Percentiles rank a stretch among this genome's conserved stretches.
phyloP scores from a whole-genome alignment of 2,888 invertebrate genomes.

The Elysia crispata region DNA sequence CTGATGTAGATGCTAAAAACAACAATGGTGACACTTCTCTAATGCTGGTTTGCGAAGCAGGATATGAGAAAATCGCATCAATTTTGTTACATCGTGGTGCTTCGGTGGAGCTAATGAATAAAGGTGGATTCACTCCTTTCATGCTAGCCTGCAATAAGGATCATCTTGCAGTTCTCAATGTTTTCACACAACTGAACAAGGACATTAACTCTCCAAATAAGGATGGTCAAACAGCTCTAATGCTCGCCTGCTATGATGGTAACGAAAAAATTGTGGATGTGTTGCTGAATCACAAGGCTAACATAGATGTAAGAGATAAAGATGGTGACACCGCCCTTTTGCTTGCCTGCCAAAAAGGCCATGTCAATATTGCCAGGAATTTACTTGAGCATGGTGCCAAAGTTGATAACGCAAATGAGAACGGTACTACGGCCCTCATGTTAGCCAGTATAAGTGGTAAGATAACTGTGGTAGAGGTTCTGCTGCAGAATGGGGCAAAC shows the following conservation, averaged over 20 bases:
- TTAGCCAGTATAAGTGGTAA: slow-evolving; percentile 40
- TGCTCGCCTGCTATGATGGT: slow-evolving; percentile 57
- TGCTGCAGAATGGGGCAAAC: slow-evolving; percentile 61
- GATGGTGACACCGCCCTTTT: background rate
- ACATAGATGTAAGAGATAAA: background rate
- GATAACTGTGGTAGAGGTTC: slow-evolving; percentile 56
- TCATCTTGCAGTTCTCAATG: too few relatives aligned
- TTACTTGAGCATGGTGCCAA: background rate
- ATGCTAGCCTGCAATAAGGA: too few relatives aligned
- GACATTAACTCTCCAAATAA: slow-evolving; percentile 60
- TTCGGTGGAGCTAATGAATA: slow-evolving; percentile 59
- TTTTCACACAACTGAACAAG: too few relatives aligned
- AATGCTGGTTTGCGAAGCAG: slow-evolving; percentile 59
- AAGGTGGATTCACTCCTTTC: slow-evolving; percentile 53
- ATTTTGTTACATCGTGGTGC: slow-evolving; percentile 59
- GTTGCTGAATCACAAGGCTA: slow-evolving; percentile 15
- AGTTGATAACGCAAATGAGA: background rate
- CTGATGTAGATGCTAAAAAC: slow-evolving; percentile 58
- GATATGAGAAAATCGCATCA: slow-evolving; percentile 56
- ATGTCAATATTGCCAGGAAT: background rate
- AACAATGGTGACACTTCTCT: slow-evolving; percentile 58
- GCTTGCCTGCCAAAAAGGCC: background rate
- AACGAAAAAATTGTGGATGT: slow-evolving; percentile 58
- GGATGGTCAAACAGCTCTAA: slow-evolving; percentile 60
- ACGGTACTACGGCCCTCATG: background rate